phyloP scores from a whole-genome alignment of 2,113 vertebrate species.

The Guaruba guarouba region DNA sequence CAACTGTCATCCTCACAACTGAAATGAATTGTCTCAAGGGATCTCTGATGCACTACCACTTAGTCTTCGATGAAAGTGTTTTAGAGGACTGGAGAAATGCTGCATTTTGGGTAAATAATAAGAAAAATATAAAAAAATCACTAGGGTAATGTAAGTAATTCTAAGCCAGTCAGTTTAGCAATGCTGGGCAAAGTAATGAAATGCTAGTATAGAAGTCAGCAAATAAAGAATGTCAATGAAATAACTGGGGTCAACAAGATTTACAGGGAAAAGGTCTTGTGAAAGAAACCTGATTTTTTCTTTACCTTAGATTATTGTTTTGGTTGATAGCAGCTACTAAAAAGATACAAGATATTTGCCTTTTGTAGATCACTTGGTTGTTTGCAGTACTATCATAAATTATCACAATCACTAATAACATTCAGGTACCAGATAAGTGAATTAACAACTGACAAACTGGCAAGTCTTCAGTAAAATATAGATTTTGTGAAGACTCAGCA shows the following conservation, averaged over 20 bases:
- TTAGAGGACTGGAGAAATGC: not conserved
- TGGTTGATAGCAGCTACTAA: not conserved
- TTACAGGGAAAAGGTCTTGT: not conserved
- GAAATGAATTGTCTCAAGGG: not conserved
- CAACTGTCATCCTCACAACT: not conserved
- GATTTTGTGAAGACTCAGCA: not conserved
- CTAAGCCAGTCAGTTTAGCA: not conserved
- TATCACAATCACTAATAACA: not conserved
- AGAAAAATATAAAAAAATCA: not conserved
- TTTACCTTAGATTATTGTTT: not conserved
- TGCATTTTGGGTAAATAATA: not conserved
- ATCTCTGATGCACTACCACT: not conserved
- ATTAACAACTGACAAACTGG: not conserved
- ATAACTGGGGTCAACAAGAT: not conserved
- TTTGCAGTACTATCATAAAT: not conserved
- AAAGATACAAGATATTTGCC: not conserved
- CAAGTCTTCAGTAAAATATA: not conserved
- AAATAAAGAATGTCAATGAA: not conserved
- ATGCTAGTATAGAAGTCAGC: not conserved
- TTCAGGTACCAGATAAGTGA: not conserved
- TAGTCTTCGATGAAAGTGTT: not conserved
- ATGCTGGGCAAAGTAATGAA: not conserved
- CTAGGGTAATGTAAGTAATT: not conserved
- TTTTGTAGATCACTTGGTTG: not conserved
- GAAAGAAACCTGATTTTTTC: not conserved